Evolutionary conservation across 2,888 invertebrate genomes (phyloP).

Genomic region (Ernsta delagoae): DNA sequence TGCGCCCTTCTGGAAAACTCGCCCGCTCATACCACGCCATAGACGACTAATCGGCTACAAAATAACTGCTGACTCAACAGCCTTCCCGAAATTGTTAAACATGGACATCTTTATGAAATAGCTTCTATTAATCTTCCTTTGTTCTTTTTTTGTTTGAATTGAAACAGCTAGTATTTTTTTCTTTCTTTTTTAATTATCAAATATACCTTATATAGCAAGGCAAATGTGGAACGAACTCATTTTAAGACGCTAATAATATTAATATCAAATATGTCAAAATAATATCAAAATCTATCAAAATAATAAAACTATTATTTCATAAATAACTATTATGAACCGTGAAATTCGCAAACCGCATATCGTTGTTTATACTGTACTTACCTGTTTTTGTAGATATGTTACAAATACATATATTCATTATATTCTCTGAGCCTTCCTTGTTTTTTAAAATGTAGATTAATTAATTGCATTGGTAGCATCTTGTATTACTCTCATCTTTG

Average conservation of each 20-base stretch:
- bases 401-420: neutral
- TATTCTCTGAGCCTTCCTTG: neutral
- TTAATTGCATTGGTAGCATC: too few relatives aligned
- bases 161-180: neutral
- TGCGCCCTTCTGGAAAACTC: conserved; percentile 81
- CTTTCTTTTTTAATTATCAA: neutral
- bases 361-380: neutral
- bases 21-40: conserved; percentile 54
- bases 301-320: neutral
- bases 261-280: neutral
- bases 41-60: conserved; percentile 60
- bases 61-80: conserved; percentile 78
- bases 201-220: neutral
- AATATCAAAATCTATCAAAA: neutral
- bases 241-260: neutral
- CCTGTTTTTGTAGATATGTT: neutral
- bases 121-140: conserved; percentile 15
- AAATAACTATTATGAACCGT: neutral
- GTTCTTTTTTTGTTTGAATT: neutral
- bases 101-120: conserved; percentile 9
- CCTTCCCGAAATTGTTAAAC: conserved; percentile 45
- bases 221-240: neutral
- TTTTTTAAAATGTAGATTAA: neutral
- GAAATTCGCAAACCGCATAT: neutral
- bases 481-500: too few relatives aligned